Percentiles rank a stretch among this genome's conserved stretches.
These are phyloP conservation scores for Gambusia holbrooki DNA, from an alignment of 2,113 vertebrate species.

Conservation along the genomic window DNA sequence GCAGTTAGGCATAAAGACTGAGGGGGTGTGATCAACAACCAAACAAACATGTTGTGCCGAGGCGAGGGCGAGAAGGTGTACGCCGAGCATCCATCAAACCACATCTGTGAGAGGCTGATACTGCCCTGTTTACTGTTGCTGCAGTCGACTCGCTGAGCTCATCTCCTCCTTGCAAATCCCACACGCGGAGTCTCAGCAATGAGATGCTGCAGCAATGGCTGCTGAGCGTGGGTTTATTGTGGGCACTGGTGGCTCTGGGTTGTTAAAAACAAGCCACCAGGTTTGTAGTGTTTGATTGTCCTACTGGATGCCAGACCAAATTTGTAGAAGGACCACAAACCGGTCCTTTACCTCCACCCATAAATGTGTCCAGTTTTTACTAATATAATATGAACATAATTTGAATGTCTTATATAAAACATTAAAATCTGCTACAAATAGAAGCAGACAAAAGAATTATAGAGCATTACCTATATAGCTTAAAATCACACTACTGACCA, in stretches of 20 bases:
- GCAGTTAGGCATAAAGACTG: constrained; percentile 69
- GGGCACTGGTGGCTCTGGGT: not conserved
- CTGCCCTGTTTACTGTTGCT: constrained; percentile 42
- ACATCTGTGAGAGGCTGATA: constrained; percentile 68
- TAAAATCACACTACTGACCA: not conserved
- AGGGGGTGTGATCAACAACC: constrained; percentile 76
- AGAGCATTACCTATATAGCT: not conserved
- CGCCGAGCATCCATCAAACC: constrained; percentile 76
- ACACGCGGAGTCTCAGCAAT: constrained; percentile 20
- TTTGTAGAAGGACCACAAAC: not conserved
- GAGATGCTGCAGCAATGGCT: constrained; percentile 22
- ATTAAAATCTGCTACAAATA: not conserved
- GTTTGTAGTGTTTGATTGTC: not conserved
- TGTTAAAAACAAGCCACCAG: not conserved
- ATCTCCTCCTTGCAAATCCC: constrained; percentile 17
- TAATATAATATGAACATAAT: not conserved
- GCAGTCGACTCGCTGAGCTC: constrained; percentile 22
- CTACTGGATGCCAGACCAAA: not conserved
- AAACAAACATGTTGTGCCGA: constrained; percentile 69
- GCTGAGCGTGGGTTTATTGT: not conserved
- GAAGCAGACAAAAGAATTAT: not conserved
- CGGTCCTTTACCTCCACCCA: not conserved
- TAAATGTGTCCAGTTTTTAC: not conserved
- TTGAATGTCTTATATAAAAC: not conserved
- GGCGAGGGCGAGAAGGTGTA: constrained; percentile 61